phyloP scores from a whole-genome alignment of 2,113 vertebrate genomes.

The Oncorhynchus keta region DNA sequence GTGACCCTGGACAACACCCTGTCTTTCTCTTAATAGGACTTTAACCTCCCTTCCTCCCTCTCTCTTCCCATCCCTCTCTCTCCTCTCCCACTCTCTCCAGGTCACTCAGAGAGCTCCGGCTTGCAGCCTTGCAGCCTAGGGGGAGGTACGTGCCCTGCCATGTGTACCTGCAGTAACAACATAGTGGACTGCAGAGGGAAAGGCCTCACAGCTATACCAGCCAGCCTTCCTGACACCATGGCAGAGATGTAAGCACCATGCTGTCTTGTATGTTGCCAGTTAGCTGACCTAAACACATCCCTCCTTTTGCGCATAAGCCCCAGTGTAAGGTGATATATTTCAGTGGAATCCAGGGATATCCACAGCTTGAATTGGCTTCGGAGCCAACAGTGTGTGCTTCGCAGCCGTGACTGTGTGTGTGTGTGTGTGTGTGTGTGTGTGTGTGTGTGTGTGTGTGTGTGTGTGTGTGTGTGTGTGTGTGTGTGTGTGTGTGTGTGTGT shows the following conservation, averaged over 20 bases:
- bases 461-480: constrained; percentile 9
- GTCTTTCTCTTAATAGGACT: no score
- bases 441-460: constrained; percentile 25
- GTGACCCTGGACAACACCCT: no score
- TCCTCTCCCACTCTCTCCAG: background rate
- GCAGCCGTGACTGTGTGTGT: no score
- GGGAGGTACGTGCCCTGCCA: constrained; percentile 88
- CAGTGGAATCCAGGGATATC: no score
- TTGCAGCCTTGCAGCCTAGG: constrained; percentile 83
- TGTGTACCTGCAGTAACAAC: constrained; percentile 93
- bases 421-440: no score
- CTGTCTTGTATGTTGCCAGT: no score
- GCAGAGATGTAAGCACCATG: constrained; percentile 74
- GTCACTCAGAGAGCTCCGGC: constrained; percentile 60
- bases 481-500: no score
- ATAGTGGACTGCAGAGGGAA: constrained; percentile 97
- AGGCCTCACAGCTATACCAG: constrained; percentile 91
- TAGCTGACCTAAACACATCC: no score
- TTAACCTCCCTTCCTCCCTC: background rate
- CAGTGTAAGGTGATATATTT: no score
- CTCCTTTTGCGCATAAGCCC: no score
- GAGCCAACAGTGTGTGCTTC: no score
- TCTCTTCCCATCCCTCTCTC: background rate
- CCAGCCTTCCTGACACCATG: constrained; percentile 94
- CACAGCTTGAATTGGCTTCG: no score